A percentile compares a stretch with the other conserved stretches of the same genome.
Evolutionary conservation across 2,888 invertebrate genomes (phyloP).

Genomic region (Embidobia sp.): DNA sequence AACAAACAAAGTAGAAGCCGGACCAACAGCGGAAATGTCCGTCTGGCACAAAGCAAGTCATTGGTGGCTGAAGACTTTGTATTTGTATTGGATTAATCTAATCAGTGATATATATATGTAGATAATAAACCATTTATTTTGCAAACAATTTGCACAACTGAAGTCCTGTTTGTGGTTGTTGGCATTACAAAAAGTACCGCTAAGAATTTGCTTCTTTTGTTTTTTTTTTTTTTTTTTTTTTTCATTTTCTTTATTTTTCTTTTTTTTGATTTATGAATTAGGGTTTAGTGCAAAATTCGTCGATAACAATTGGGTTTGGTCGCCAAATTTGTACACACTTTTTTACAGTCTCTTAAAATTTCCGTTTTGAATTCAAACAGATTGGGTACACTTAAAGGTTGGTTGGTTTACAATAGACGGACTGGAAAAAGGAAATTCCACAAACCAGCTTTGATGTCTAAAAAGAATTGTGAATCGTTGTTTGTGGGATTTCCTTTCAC

Average conservation of each 20-base stretch:
- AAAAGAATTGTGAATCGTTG: constrained; percentile 74
- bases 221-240: too few species aligned
- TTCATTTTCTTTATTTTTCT: neutral
- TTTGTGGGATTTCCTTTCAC: constrained; percentile 40
- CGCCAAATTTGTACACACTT: constrained; percentile 8
- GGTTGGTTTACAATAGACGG: neutral
- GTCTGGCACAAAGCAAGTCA: constrained; percentile 2
- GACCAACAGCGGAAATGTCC: constrained; percentile 16
- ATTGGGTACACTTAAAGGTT: neutral
- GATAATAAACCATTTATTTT: constrained; percentile 36
- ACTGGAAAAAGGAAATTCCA: constrained; percentile 5
- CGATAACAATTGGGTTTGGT: constrained; percentile 1
- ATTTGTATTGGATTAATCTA: constrained; percentile 16
- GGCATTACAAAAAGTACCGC: constrained; percentile 12
- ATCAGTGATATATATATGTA: constrained; percentile 2
- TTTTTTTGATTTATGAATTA: neutral
- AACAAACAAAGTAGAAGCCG: constrained; percentile 4
- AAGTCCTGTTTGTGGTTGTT: neutral
- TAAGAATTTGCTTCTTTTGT: neutral
- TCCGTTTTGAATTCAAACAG: neutral
- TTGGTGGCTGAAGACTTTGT: constrained; percentile 8
- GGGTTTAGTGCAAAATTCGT: neutral
- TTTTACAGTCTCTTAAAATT: neutral
- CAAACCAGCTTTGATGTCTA: constrained; percentile 23
- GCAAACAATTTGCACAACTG: constrained; percentile 12